These are phyloP conservation scores for Holothuria leucospilota DNA, from an alignment of 53 echinoderm and acorn worm species.

Conservation along the genomic window DNA sequence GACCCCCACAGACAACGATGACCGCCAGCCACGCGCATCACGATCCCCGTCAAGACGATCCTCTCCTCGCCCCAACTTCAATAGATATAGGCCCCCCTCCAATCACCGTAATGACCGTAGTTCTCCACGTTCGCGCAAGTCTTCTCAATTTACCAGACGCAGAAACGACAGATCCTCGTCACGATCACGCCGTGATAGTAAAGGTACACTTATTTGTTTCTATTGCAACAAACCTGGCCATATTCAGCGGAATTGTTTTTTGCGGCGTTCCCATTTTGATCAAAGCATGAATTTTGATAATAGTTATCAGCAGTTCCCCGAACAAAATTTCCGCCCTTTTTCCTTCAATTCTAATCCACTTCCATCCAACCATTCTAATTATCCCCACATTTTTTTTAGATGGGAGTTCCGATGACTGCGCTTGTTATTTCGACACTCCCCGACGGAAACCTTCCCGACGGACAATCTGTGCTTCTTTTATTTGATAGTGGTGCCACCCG, in stretches of 20 bases:
- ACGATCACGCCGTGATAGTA: neutral
- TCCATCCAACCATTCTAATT: neutral
- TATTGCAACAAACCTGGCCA: neutral
- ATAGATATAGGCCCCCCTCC: constrained; percentile 2
- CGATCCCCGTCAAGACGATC: neutral
- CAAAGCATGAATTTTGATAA: too few relatives aligned
- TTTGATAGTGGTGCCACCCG: constrained; percentile 32
- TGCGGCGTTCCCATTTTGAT: neutral
- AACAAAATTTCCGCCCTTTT: too few relatives aligned
- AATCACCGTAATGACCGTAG: neutral
- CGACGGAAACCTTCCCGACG: neutral
- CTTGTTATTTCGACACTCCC: constrained; percentile 22
- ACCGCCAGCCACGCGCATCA: neutral
- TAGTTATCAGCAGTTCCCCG: too few relatives aligned
- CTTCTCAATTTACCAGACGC: neutral
- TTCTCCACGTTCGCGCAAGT: neutral
- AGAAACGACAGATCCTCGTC: neutral
- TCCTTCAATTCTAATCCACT: neutral
- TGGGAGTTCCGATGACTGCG: constrained; percentile 10
- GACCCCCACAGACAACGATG: neutral
- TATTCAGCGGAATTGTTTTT: neutral
- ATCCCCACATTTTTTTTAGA: neutral
- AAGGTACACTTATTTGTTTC: neutral
- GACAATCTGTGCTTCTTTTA: constrained; percentile 5
- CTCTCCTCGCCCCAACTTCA: neutral